phyloP scores from a whole-genome alignment of 1,140 invertebrate genomes.

The Cherax destructor region DNA sequence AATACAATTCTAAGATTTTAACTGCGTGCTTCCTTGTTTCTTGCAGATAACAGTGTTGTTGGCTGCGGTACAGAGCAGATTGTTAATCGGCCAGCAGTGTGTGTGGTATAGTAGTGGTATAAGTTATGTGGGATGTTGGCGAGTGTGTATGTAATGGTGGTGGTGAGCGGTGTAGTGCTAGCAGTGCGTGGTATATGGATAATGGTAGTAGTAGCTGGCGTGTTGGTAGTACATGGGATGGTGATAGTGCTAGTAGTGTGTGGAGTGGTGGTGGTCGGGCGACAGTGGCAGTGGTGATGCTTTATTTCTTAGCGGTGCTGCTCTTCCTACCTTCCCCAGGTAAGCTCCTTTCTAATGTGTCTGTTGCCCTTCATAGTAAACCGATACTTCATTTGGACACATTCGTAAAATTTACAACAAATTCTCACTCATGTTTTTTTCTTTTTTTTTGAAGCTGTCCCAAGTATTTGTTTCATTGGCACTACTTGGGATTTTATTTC shows the following conservation, averaged over 20 bases:
- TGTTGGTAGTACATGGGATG: neutral
- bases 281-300: neutral
- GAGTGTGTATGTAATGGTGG: neutral
- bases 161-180: neutral
- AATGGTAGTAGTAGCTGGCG: neutral
- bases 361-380: too few relatives aligned
- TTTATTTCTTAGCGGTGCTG: neutral
- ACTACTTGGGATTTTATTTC: too few relatives aligned
- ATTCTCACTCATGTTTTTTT: too few relatives aligned
- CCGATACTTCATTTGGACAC: too few relatives aligned
- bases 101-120: neutral
- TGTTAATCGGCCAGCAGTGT: too few relatives aligned
- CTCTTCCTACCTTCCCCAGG: neutral
- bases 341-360: neutral
- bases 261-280: neutral
- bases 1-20: too few relatives aligned
- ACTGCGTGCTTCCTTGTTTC: too few relatives aligned
- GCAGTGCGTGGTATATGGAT: neutral
- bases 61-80: too few relatives aligned
- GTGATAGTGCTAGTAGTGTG: neutral
- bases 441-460: too few relatives aligned
- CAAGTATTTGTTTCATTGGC: too few relatives aligned
- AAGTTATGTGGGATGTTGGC: neutral
- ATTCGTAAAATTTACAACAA: too few relatives aligned
- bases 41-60: too few relatives aligned